Conservation (phyloP, 2,797 vertebrate species). For the Ataeniobius toweri region DNA sequence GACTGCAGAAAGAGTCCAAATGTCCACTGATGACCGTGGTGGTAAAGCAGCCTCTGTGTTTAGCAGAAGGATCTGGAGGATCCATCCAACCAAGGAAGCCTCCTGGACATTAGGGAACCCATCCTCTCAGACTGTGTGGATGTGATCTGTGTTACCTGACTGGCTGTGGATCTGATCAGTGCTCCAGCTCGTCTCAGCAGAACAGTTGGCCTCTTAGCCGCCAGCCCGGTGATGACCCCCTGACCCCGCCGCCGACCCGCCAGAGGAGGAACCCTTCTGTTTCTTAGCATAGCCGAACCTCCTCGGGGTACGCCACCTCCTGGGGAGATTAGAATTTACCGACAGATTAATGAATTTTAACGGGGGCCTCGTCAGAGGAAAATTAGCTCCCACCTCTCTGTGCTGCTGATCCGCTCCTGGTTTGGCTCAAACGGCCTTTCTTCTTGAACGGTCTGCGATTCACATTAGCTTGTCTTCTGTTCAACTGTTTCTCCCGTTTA, state of each 20-base stretch:
- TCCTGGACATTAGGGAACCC: neutral
- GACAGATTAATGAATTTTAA: neutral
- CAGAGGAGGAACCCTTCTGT: conserved; percentile 70
- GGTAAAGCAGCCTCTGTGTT: neutral
- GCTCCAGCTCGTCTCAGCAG: conserved; percentile 84
- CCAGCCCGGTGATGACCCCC: conserved; percentile 89
- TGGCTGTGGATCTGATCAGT: conserved; percentile 81
- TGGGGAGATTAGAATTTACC: conserved; percentile 33
- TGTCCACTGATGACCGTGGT: neutral
- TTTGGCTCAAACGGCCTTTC: conserved; percentile 77
- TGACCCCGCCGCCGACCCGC: conserved; percentile 84
- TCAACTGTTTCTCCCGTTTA: conserved; percentile 88
- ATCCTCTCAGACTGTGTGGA: neutral
- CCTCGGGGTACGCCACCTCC: conserved; percentile 83
- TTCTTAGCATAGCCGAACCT: conserved; percentile 77
- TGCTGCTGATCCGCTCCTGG: conserved; percentile 68
- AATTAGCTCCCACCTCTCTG: conserved; percentile 54
- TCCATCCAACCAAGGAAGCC: neutral
- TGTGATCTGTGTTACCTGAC: conserved; percentile 55
- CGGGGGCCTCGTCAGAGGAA: neutral
- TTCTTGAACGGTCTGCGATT: conserved; percentile 75
- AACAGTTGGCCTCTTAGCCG: conserved; percentile 84
- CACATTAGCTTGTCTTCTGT: conserved; percentile 63
- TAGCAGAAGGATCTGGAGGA: too few species aligned
- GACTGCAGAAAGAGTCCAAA: neutral